These are phyloP conservation scores for Rhadina sibilatrix DNA, from an alignment of 2,113 vertebrate species.

Conservation along the genomic window DNA sequence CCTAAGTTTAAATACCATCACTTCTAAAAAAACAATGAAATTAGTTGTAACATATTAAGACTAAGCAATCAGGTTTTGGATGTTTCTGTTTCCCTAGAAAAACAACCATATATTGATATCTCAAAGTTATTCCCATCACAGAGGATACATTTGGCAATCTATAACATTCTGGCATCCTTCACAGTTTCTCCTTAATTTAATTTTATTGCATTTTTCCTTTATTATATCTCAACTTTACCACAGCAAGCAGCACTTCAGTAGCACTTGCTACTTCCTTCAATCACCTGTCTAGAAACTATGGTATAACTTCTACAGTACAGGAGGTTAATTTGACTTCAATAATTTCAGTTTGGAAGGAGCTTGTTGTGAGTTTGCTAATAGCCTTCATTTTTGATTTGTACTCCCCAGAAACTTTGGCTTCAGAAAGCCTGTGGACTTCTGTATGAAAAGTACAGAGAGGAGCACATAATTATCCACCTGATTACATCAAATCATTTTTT, in stretches of 20 bases:
- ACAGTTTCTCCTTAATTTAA: background rate
- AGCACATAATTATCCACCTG: background rate
- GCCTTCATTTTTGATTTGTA: slow-evolving; percentile 6
- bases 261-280: background rate
- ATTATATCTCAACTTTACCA: background rate
- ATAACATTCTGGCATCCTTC: background rate
- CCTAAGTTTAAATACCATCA: background rate
- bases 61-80: background rate
- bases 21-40: background rate
- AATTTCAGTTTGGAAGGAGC: background rate
- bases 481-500: background rate
- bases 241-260: background rate
- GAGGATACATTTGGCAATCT: background rate
- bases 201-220: background rate
- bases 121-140: background rate
- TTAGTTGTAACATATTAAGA: background rate
- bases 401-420: background rate
- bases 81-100: background rate
- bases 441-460: background rate
- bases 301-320: background rate
- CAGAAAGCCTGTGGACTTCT: background rate
- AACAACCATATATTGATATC: background rate
- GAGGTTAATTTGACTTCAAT: background rate
- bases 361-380: background rate
- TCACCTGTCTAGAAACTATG: background rate